Conservation (phyloP, 2,797 vertebrate species). For the Anas bahamensis region DNA sequence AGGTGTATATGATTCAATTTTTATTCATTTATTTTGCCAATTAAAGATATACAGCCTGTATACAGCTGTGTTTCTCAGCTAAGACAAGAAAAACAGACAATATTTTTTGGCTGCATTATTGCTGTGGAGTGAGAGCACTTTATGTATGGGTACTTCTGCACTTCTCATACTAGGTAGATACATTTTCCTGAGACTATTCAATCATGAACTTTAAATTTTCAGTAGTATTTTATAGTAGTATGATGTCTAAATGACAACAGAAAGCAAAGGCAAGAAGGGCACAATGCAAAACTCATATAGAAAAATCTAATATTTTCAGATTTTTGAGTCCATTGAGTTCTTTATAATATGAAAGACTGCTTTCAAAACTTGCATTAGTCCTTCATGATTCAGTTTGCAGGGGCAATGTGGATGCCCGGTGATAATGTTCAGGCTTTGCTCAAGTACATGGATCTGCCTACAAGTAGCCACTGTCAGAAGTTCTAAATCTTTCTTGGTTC, state of each 20-base stretch:
- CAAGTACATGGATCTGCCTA: neutral
- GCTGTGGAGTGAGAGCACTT: neutral
- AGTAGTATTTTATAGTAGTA: neutral
- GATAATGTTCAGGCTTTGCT: neutral
- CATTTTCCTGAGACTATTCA: neutral
- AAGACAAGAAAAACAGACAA: neutral
- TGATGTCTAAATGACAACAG: neutral
- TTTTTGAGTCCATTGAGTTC: neutral
- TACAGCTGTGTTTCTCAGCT: neutral
- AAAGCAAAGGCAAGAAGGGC: neutral
- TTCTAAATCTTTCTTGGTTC: neutral
- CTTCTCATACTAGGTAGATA: neutral
- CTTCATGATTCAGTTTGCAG: neutral
- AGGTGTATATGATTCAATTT: neutral
- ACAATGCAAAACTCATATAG: neutral
- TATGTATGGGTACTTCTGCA: neutral
- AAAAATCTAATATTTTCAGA: neutral
- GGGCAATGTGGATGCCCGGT: neutral
- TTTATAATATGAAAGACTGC: neutral
- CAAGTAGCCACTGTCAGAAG: neutral
- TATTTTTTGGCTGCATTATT: neutral
- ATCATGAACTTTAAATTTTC: neutral
- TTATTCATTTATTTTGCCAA: neutral
- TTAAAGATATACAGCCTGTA: neutral
- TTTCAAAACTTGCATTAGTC: neutral